A percentile compares a stretch with the other conserved stretches of the same genome.
phyloP scores from a whole-genome alignment of 2,113 vertebrate genomes.

The Pedetes capensis region DNA sequence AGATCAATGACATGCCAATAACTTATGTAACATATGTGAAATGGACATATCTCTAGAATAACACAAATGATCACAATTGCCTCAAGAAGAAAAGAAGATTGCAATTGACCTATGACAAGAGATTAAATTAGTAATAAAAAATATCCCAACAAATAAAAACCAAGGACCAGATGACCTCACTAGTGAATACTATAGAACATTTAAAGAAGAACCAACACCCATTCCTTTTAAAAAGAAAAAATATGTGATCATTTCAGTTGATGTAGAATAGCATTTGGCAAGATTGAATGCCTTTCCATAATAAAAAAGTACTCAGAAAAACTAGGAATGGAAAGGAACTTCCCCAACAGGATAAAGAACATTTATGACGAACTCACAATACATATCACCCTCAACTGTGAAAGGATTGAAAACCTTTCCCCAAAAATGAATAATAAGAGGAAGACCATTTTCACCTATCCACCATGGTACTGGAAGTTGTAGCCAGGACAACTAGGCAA shows the following conservation, averaged over 20 bases:
- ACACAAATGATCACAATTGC: background rate
- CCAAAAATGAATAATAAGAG: background rate
- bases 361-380: background rate
- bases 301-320: background rate
- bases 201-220: too few relatives aligned
- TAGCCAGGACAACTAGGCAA: background rate
- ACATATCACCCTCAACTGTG: background rate
- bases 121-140: too few relatives aligned
- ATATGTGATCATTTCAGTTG: too few relatives aligned
- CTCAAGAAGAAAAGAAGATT: background rate
- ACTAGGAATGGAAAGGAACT: background rate
- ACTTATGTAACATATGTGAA: background rate
- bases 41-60: background rate
- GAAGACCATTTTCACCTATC: background rate
- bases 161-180: too few relatives aligned
- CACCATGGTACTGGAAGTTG: background rate
- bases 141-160: too few relatives aligned
- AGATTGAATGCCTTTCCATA: background rate
- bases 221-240: too few relatives aligned
- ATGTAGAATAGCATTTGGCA: background rate
- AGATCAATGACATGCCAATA: background rate
- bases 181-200: too few relatives aligned
- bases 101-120: background rate
- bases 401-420: background rate
- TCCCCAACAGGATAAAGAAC: background rate